Percentiles rank a stretch among this genome's conserved stretches.
Conservation (phyloP, 2,888 invertebrate species). For the Caenorhabditis plicata region DNA sequence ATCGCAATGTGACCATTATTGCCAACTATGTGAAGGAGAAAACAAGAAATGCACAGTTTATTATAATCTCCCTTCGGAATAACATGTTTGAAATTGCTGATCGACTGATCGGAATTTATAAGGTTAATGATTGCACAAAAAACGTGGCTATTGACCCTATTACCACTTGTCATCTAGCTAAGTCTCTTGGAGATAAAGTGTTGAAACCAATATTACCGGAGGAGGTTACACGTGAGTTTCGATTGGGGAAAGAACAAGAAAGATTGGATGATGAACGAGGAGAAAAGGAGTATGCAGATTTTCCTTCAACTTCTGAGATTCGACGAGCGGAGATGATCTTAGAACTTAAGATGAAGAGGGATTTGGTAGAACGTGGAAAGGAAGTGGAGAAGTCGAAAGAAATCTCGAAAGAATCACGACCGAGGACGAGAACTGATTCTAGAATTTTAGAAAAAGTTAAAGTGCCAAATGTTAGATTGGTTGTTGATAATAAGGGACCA, state of each 20-base stretch:
- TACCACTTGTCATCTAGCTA: conserved; percentile 11
- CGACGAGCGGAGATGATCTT: conserved; percentile 22
- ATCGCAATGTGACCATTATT: conserved; percentile 93
- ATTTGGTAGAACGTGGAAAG: no score
- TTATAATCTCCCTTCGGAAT: conserved; percentile 90
- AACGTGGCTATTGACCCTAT: conserved; percentile 42
- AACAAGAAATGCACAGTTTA: conserved; percentile 95
- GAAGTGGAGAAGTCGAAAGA: neutral
- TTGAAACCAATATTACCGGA: no score
- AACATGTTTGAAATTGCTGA: conserved; percentile 97
- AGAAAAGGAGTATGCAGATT: conserved; percentile 23
- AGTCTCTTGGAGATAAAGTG: conserved; percentile 10
- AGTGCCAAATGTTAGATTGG: conserved; percentile 3
- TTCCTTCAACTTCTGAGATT: conserved; percentile 26
- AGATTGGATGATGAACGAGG: conserved; percentile 4
- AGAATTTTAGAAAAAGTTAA: neutral
- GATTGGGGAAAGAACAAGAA: neutral
- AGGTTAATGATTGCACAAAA: conserved; percentile 70
- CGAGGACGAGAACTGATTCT: neutral
- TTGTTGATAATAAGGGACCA: no score
- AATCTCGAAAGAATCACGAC: neutral
- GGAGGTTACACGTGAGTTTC: conserved; percentile 13
- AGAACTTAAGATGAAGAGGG: conserved; percentile 7
- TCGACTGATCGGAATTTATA: conserved; percentile 90
- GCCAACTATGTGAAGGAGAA: conserved; percentile 89